phyloP scores from a whole-genome alignment of 2,797 vertebrate genomes.

The Phyllotis vaccarum region DNA sequence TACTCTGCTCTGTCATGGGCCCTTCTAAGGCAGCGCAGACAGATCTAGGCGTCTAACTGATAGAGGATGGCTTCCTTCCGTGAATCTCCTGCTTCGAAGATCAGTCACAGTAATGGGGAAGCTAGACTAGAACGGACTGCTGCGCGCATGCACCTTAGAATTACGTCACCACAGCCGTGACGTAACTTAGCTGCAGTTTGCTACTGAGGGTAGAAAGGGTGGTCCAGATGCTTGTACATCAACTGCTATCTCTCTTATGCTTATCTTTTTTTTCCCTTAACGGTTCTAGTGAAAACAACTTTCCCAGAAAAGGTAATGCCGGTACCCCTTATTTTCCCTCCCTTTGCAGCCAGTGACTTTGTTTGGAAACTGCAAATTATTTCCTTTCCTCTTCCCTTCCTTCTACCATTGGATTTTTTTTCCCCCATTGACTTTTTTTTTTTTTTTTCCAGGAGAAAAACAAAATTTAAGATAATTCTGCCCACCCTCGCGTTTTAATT shows the following conservation, averaged over 20 bases:
- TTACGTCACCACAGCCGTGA: constrained; percentile 49
- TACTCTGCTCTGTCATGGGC: not conserved
- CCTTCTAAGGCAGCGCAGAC: fast-evolving
- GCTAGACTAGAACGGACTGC: not conserved
- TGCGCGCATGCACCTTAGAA: not conserved
- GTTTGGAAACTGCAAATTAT: constrained; percentile 62
- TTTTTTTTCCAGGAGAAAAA: constrained; percentile 82
- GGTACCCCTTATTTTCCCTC: not conserved
- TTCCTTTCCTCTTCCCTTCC: constrained; percentile 25
- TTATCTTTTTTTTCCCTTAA: not conserved
- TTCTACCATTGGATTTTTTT: constrained; percentile 30
- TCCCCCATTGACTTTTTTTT: not conserved
- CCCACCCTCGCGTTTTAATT: constrained; percentile 36
- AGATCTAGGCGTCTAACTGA: not conserved
- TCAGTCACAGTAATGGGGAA: too few relatives aligned
- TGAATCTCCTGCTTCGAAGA: not conserved
- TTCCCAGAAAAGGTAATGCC: constrained; percentile 72
- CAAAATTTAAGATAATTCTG: constrained; percentile 61
- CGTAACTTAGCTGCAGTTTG: constrained; percentile 70
- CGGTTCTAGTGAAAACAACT: constrained; percentile 69
- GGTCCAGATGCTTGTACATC: constrained; percentile 72
- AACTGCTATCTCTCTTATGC: constrained; percentile 66
- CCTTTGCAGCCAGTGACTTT: constrained; percentile 49
- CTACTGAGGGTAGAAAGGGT: constrained; percentile 61
- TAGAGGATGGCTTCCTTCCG: not conserved